Conservation (phyloP, 2,888 invertebrate species). For the Cheilosia pagana region DNA sequence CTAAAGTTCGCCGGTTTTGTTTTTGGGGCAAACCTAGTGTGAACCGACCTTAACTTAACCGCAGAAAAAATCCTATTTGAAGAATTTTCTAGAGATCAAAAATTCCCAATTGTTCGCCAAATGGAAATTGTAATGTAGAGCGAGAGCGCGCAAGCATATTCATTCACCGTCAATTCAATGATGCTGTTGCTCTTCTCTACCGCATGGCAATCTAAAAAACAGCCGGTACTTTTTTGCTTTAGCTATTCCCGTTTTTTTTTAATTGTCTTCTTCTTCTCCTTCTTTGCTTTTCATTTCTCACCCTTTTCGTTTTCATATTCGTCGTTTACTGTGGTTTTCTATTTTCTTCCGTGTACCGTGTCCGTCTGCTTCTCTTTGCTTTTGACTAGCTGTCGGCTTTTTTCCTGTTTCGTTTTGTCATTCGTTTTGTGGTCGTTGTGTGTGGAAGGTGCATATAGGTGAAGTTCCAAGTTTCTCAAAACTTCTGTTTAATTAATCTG, state of each 20-base stretch:
- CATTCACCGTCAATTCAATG: neutral
- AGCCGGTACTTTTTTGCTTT: neutral
- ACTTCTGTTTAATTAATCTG: constrained; percentile 22
- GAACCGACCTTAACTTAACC: too few relatives aligned
- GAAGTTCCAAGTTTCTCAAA: neutral
- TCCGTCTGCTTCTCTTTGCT: neutral
- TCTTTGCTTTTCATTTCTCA: neutral
- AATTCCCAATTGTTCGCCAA: neutral
- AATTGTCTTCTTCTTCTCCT: constrained; percentile 13
- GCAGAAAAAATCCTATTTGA: neutral
- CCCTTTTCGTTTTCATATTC: constrained; percentile 6
- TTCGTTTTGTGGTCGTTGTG: constrained; percentile 45
- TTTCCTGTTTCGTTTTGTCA: constrained; percentile 6
- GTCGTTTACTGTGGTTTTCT: constrained; percentile 16
- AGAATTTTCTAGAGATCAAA: neutral
- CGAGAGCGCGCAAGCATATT: neutral
- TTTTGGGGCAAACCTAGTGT: too few relatives aligned
- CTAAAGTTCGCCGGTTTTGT: too few relatives aligned
- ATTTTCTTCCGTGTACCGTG: too few relatives aligned
- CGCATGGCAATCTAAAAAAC: neutral
- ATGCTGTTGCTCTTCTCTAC: constrained; percentile 22
- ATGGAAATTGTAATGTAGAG: neutral
- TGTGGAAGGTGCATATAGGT: neutral
- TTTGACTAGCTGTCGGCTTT: constrained; percentile 23
- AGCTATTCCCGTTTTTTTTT: neutral